Evolutionary conservation across 2,113 vertebrate species (phyloP).

Genomic region (Sylvicapra grimmia): DNA sequence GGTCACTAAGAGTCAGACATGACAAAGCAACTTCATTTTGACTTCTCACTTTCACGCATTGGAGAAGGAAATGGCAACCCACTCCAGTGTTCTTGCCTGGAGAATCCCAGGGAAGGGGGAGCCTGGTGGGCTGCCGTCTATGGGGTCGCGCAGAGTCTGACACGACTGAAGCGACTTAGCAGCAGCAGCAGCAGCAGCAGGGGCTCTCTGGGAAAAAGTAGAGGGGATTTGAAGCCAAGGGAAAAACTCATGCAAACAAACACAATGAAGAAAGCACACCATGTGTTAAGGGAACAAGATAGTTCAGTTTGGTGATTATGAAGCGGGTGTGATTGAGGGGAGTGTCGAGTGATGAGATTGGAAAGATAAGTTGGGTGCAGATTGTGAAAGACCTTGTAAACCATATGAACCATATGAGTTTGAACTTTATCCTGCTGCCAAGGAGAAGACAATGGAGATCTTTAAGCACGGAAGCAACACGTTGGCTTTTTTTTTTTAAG

Average conservation of each 20-base stretch:
- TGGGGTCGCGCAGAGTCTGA: no score
- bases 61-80: no score
- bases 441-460: background rate
- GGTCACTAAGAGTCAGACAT: no score
- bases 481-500: background rate
- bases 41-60: no score
- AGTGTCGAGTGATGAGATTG: constrained; percentile 5
- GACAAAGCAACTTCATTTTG: no score
- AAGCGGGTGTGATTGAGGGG: background rate
- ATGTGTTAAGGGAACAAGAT: background rate
- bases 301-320: background rate
- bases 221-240: background rate
- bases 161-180: no score
- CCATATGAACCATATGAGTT: background rate
- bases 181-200: no score
- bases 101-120: no score
- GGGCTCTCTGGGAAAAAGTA: background rate
- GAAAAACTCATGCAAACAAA: background rate
- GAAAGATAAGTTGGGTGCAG: background rate
- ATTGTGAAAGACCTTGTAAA: constrained; percentile 47
- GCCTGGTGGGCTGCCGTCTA: no score
- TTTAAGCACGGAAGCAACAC: constrained; percentile 1
- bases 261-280: background rate
- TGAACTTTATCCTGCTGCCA: constrained; percentile 31
- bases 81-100: no score